Percentiles rank a stretch among this genome's conserved stretches.
Evolutionary conservation across 2,113 vertebrate genomes (phyloP).

Genomic region (Xiphophorus couchianus): DNA sequence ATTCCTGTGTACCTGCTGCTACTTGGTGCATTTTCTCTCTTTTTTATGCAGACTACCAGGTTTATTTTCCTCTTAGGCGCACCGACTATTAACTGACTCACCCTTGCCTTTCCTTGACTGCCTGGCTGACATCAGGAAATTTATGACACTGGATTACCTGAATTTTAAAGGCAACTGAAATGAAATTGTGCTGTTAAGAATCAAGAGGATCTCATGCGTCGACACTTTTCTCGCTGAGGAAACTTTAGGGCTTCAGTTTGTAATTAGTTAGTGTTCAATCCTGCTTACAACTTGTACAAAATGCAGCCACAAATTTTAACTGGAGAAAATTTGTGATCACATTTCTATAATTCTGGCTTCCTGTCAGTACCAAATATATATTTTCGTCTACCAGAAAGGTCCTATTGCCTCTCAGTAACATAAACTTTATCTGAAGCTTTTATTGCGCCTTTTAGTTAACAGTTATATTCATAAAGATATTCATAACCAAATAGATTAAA

Average conservation of each 20-base stretch:
- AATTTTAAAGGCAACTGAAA: background rate
- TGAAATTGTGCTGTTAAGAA: background rate
- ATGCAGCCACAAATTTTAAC: background rate
- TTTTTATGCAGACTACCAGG: background rate
- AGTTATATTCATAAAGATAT: background rate
- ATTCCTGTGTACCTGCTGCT: background rate
- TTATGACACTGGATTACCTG: background rate
- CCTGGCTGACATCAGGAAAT: background rate
- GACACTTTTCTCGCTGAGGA: background rate
- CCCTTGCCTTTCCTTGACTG: background rate
- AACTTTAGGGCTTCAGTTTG: background rate
- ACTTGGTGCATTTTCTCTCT: background rate
- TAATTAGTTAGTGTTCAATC: background rate
- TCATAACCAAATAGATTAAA: background rate
- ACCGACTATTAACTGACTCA: background rate
- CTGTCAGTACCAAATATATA: background rate
- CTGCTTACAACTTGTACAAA: background rate
- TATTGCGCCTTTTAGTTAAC: background rate
- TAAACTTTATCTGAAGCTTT: too few relatives aligned
- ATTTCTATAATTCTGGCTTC: background rate
- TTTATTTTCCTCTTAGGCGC: background rate
- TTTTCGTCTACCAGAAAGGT: background rate
- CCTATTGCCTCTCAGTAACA: too few relatives aligned
- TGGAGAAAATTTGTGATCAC: background rate
- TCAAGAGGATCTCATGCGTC: background rate